Evolutionary conservation across 2,888 invertebrate genomes (phyloP), one percentile per base, ranked within the genome.

Genomic region (Cephus nigrinus): DNA sequence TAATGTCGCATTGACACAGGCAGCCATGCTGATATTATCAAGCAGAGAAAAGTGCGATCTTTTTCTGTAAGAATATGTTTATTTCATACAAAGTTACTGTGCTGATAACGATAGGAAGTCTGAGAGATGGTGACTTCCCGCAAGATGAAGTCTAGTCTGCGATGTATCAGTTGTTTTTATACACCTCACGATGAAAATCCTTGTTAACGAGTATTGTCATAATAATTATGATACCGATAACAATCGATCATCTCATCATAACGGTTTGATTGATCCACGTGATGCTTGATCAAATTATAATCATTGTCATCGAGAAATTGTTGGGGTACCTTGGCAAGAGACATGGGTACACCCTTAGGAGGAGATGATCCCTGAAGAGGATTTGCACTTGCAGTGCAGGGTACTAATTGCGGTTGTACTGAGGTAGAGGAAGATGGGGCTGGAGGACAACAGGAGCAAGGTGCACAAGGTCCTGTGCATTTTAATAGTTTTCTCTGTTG

Each of bases 401-500:
- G 74, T 15, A 80, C 33, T 76, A 77, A 73, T 55, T 73, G 32
- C 11, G 79, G 75, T 71, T 82, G 83, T 76, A 80, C 78, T 33
- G 81, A 81, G 40, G 68, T 79, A 31, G 84, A 77, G 33, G 78
- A 76, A 68, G 80, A 80, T 73, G 82, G 76, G 15, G 85, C 79
- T 33, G 86, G 86, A 34, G 90, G 88, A 75, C 86, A 85, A 78
- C 90, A 90, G 11, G 87, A 85, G 31, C 89, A 89, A 4, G 90
- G 87, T 11, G 88, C 86, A 75, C 90, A 90, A 11, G 92, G 91
- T 55, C 87, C 88, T 4, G 88, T 86, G 75, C 89, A 90, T 79
- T 90, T 90, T 4, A 92, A 78, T 74, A 91, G 83, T 76, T 92
- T 92, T 36, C 89, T 86, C 78, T 92, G 91, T 78, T 93, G 92